A percentile compares a stretch with the other conserved stretches of the same genome.
phyloP scores from a whole-genome alignment of 2,888 invertebrate genomes.

The Eudemis profundana region DNA sequence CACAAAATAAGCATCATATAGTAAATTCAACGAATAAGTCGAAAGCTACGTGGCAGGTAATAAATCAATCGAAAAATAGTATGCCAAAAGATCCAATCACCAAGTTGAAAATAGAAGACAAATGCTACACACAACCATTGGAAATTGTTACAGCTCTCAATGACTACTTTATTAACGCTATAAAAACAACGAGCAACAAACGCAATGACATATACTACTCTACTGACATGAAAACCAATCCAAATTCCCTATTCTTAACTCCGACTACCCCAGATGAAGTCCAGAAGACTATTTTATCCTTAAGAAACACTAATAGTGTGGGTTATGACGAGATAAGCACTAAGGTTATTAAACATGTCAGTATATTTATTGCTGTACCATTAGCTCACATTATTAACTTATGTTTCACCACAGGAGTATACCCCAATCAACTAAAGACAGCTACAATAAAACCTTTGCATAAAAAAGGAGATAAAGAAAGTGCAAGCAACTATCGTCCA shows the following conservation, averaged over 20 bases:
- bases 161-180: too few relatives aligned
- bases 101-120: too few relatives aligned
- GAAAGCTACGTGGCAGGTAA: background rate
- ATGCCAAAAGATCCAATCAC: too few relatives aligned
- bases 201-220: too few relatives aligned
- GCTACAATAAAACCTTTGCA: background rate
- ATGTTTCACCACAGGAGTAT: background rate
- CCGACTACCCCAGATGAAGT: too few relatives aligned
- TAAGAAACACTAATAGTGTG: background rate
- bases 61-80: background rate
- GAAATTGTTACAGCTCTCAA: too few relatives aligned
- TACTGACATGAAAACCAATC: too few relatives aligned
- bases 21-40: background rate
- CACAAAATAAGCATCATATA: background rate
- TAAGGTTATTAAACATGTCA: background rate
- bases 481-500: too few relatives aligned
- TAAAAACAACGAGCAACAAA: too few relatives aligned
- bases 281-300: too few relatives aligned
- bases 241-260: too few relatives aligned
- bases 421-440: background rate
- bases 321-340: background rate
- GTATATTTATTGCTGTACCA: background rate
- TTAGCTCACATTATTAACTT: background rate
- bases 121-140: too few relatives aligned
- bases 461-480: background rate